Evolutionary conservation across 2,797 vertebrate species (phyloP), one percentile per base, ranked within the genome.

Genomic region (Rhinichthys osculus): DNA sequence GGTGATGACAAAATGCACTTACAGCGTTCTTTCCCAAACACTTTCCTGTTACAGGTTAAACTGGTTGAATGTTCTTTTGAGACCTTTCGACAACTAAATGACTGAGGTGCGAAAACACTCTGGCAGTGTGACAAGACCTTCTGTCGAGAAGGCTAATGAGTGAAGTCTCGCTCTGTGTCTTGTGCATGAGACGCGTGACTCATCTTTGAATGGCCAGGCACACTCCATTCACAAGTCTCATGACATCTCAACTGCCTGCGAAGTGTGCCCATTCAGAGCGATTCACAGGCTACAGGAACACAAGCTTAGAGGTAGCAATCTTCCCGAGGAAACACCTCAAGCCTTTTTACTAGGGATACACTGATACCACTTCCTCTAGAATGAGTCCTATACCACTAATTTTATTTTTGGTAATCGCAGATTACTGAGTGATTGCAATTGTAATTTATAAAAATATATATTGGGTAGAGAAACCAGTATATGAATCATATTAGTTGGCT

Each of bases 181-280:
- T 23, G 17, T 10, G 27, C 27, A 64, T 7, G 42, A 80, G 17
- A 80, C 44, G 7, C 6, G 1, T 52, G 64, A 81, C 78, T 50
- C 70, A 23, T 42, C 54, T n/a, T 47, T 64, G 70, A 62, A 72
- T 35, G 38, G 54, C 40, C 70, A 74, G 54, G 70, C 81, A 82
- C 81, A 83, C 59, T 76, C 21, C 85, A 81, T 81, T 78, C 87
- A 70, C 74, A 19, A 52, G 19, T 69, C 7, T 81, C 35, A 50
- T 42, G 5, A 52, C 42, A 33, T 80, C 27, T 64, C 42, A 80
- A 80, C 59, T 82, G 64, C 30, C 30, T 64, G 73, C 76, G 71
- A 85, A 87, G 74, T 89, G 90, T 89, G 88, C 64, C 87, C 21
- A 30, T 78, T 66, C 64, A 72, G 64, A 77, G 79, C 76, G 17